These are phyloP conservation scores for Osmoderma eremita DNA, from an alignment of 2,888 invertebrate species.

Conservation along the genomic window DNA sequence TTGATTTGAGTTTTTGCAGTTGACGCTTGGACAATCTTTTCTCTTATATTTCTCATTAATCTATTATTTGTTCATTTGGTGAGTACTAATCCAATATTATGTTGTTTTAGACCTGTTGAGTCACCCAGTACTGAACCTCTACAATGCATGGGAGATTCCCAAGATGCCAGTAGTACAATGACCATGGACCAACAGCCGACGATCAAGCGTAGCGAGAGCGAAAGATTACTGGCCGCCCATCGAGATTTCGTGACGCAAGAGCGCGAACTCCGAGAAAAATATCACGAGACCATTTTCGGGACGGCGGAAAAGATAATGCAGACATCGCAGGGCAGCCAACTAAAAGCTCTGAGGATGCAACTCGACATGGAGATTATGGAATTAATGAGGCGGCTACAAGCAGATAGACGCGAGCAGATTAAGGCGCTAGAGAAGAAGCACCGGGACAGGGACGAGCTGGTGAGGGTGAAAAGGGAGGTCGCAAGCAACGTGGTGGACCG, in stretches of 20 bases:
- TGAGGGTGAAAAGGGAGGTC: constrained; percentile 87
- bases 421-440: constrained; percentile 87
- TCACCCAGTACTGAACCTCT: constrained; percentile 62
- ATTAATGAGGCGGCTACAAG: constrained; percentile 83
- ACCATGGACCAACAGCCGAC: constrained; percentile 63
- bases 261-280: constrained; percentile 82
- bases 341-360: constrained; percentile 77
- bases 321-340: constrained; percentile 80
- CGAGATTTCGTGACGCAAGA: constrained; percentile 77
- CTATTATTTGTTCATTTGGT: no score
- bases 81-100: neutral
- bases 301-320: constrained; percentile 84
- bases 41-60: no score
- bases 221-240: constrained; percentile 71
- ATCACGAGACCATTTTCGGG: constrained; percentile 81
- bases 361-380: constrained; percentile 78
- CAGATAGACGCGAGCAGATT: constrained; percentile 86
- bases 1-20: no score
- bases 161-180: constrained; percentile 61
- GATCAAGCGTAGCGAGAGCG: constrained; percentile 72
- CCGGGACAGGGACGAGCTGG: constrained; percentile 90
- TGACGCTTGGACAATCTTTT: no score
- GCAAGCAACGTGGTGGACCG: constrained; percentile 83
- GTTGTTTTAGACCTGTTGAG: constrained; percentile 49
- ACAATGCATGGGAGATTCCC: constrained; percentile 59